Conservation (phyloP, 2,888 invertebrate genomes). For the Hirtodrosophila cameraria region DNA sequence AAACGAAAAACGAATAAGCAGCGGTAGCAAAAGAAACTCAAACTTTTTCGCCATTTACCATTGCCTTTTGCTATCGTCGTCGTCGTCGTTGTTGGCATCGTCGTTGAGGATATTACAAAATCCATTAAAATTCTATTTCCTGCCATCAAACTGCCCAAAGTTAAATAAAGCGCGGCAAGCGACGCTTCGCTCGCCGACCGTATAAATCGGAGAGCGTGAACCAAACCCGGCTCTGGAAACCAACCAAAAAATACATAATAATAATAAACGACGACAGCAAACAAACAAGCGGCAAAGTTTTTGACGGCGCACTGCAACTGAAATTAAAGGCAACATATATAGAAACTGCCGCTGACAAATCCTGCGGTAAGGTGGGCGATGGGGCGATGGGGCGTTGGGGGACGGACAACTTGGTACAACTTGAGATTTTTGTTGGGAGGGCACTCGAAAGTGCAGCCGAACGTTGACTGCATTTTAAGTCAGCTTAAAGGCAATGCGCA, state of each 20-base stretch:
- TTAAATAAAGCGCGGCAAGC: slow-evolving; percentile 71
- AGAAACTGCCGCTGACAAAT: slow-evolving; percentile 53
- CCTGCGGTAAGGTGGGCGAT: slow-evolving; percentile 1
- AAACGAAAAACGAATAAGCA: slow-evolving; percentile 17
- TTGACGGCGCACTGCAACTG: slow-evolving; percentile 44
- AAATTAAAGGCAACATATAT: slow-evolving; percentile 46
- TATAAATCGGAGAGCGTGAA: slow-evolving; percentile 33
- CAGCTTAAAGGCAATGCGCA: slow-evolving; percentile 27
- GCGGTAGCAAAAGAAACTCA: slow-evolving; percentile 38
- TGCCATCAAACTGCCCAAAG: slow-evolving; percentile 79
- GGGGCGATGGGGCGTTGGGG: slow-evolving; percentile 2
- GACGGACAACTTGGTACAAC: slow-evolving; percentile 33
- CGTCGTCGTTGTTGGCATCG: slow-evolving; percentile 24
- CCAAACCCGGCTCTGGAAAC: slow-evolving; percentile 16
- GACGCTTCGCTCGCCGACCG: slow-evolving; percentile 35
- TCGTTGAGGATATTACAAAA: slow-evolving; percentile 71
- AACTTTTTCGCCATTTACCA: slow-evolving; percentile 38
- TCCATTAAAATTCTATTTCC: slow-evolving; percentile 79
- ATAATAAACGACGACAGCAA: slow-evolving; percentile 75
- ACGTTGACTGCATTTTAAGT: slow-evolving; percentile 63
- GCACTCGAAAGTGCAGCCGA: slow-evolving; percentile 64
- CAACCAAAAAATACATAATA: slow-evolving; percentile 71
- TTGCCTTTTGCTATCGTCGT: slow-evolving; percentile 18
- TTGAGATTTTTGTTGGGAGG: slow-evolving; percentile 38
- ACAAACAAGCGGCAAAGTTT: slow-evolving; percentile 69